Conservation (phyloP, 1,140 invertebrate species). For the Bombus sibiricus region DNA sequence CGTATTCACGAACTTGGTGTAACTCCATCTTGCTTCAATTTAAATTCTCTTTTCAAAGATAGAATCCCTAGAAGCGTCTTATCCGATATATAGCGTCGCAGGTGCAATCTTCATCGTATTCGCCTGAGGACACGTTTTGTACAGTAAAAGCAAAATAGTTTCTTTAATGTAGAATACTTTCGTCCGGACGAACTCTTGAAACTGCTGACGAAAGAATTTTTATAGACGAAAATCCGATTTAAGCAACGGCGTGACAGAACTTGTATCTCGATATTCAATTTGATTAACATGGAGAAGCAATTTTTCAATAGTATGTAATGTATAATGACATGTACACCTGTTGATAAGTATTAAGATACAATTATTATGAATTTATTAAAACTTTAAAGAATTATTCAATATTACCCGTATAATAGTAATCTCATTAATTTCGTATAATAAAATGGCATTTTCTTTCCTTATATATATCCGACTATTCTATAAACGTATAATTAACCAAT, state of each 20-base stretch:
- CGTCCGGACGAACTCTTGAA: too few species aligned
- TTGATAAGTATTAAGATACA: too few species aligned
- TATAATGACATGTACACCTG: too few species aligned
- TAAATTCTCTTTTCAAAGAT: constrained; percentile 59
- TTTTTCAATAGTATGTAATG: too few species aligned
- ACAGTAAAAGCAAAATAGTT: constrained; percentile 31
- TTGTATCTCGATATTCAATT: background rate
- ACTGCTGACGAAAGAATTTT: background rate
- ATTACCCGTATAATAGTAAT: too few species aligned
- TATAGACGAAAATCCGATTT: background rate
- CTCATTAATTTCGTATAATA: too few species aligned
- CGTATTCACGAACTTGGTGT: constrained; percentile 46
- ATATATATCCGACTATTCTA: too few species aligned
- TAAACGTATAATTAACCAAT: too few species aligned
- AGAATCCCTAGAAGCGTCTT: constrained; percentile 40
- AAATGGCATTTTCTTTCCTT: too few species aligned
- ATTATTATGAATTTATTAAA: too few species aligned
- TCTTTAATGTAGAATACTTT: constrained; percentile 12
- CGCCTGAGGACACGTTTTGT: constrained; percentile 15
- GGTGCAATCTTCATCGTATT: constrained; percentile 32
- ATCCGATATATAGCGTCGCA: constrained; percentile 37
- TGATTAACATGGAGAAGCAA: background rate
- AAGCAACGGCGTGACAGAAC: background rate
- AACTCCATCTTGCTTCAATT: constrained; percentile 48
- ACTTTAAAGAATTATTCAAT: too few species aligned